A percentile compares a stretch with the other conserved stretches of the same genome.
Evolutionary conservation across 1,140 invertebrate species (phyloP).

Genomic region (Ceratina japonica): DNA sequence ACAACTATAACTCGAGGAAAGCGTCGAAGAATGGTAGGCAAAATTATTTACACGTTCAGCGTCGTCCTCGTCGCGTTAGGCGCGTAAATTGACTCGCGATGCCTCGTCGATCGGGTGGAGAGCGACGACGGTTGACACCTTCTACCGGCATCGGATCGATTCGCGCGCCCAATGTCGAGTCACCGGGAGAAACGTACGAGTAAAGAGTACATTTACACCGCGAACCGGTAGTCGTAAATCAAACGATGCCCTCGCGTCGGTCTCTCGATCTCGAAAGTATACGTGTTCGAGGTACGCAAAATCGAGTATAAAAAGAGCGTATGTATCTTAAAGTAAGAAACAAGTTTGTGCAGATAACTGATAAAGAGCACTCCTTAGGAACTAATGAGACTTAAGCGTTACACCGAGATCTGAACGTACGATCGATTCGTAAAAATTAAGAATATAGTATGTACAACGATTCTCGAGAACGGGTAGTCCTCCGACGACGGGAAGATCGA

Average conservation of each 20-base stretch:
- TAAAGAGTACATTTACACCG: slow-evolving; percentile 17
- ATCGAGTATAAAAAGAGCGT: slow-evolving; percentile 5
- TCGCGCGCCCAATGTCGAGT: slow-evolving; percentile 19
- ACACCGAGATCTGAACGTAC: slow-evolving; percentile 61
- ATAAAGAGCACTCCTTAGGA: slow-evolving; percentile 60
- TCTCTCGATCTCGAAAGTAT: slow-evolving; percentile 5
- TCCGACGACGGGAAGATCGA: slow-evolving; percentile 4
- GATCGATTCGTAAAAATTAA: slow-evolving; percentile 36
- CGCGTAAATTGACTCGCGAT: not conserved
- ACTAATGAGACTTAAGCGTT: slow-evolving; percentile 61
- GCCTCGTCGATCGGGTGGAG: too few relatives aligned
- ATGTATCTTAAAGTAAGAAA: slow-evolving; percentile 49
- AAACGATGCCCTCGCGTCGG: not conserved
- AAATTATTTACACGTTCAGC: slow-evolving; percentile 34
- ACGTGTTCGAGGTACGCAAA: not conserved
- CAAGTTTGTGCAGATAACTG: slow-evolving; percentile 65
- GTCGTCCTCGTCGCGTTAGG: too few relatives aligned
- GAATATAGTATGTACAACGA: slow-evolving; percentile 60
- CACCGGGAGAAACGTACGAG: not conserved
- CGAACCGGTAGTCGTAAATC: not conserved
- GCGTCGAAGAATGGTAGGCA: slow-evolving; percentile 15
- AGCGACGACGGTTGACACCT: too few relatives aligned
- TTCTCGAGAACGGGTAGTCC: slow-evolving; percentile 25
- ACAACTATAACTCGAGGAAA: slow-evolving; percentile 25
- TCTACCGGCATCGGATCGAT: too few relatives aligned